Conservation (phyloP, 2,113 vertebrate species). For the Chaetodon auriga region DNA sequence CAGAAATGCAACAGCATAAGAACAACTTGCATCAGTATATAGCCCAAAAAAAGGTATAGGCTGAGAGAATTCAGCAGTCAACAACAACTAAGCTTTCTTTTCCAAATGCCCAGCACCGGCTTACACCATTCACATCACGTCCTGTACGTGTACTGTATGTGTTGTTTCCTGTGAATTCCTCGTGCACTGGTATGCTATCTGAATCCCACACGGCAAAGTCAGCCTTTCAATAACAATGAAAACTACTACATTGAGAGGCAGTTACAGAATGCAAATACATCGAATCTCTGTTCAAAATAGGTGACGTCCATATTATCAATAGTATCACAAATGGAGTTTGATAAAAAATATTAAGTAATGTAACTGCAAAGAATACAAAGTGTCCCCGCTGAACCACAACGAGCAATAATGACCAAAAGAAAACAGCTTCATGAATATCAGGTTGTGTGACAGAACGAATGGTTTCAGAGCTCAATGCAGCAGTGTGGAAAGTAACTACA, state of each 20-base stretch:
- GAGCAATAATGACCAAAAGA: neutral
- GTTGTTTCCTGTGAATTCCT: neutral
- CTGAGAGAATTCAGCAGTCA: too few species aligned
- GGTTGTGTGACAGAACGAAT: neutral
- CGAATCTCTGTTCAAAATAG: neutral
- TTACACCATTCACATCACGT: neutral
- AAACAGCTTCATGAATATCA: neutral
- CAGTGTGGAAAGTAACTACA: constrained; percentile 28
- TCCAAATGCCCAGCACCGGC: too few species aligned
- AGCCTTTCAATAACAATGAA: too few species aligned
- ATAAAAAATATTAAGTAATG: neutral
- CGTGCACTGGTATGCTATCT: neutral
- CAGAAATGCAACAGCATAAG: too few species aligned
- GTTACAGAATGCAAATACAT: neutral
- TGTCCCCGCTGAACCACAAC: neutral
- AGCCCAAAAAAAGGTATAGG: too few species aligned
- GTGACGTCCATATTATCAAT: neutral
- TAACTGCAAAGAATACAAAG: neutral
- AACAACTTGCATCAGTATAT: too few species aligned
- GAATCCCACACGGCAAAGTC: neutral
- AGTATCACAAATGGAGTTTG: neutral
- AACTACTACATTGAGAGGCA: too few species aligned
- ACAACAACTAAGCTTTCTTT: too few species aligned
- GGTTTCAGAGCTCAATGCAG: constrained; percentile 9
- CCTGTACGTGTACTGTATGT: neutral